These are phyloP conservation scores for Scatophagus argus DNA, from an alignment of 2,113 vertebrate species.

Conservation along the genomic window DNA sequence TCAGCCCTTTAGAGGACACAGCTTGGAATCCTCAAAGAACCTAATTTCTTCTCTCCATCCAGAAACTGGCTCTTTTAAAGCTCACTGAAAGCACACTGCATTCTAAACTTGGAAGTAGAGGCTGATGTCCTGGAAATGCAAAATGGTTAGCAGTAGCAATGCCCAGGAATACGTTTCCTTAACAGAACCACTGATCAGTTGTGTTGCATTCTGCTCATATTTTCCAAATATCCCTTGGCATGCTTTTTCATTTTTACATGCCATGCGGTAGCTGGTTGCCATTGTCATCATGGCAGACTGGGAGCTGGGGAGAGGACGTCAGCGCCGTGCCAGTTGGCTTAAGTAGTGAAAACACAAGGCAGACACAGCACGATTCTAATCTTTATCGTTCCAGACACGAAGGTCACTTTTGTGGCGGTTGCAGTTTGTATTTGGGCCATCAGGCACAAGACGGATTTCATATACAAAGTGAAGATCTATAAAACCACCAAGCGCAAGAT, in stretches of 20 bases:
- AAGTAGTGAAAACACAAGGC: constrained; percentile 82
- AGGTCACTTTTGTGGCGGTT: constrained; percentile 78
- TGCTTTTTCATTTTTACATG: constrained; percentile 75
- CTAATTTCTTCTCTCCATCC: constrained; percentile 38
- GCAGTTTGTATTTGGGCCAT: constrained; percentile 64
- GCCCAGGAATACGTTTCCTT: constrained; percentile 28
- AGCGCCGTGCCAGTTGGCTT: constrained; percentile 84
- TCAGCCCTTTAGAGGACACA: constrained; percentile 58
- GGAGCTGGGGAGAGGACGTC: constrained; percentile 76
- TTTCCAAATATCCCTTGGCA: constrained; percentile 73
- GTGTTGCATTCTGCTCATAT: constrained; percentile 62
- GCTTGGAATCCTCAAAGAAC: constrained; percentile 54
- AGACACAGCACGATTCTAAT: constrained; percentile 82
- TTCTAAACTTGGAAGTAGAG: constrained; percentile 22
- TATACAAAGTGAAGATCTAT: constrained; percentile 25
- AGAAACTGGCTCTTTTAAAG: constrained; percentile 33
- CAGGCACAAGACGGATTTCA: constrained; percentile 57
- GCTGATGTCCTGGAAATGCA: constrained; percentile 32
- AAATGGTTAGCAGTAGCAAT: constrained; percentile 8
- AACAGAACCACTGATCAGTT: constrained; percentile 43
- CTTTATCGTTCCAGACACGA: constrained; percentile 80
- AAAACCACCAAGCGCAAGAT: constrained; percentile 5
- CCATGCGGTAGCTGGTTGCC: constrained; percentile 78
- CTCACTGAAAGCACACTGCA: constrained; percentile 26
- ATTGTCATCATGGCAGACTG: constrained; percentile 83